Evolutionary conservation across 2,113 vertebrate genomes (phyloP), one percentile per base, ranked within the genome.

Genomic region (Sceloporus tristichus): DNA sequence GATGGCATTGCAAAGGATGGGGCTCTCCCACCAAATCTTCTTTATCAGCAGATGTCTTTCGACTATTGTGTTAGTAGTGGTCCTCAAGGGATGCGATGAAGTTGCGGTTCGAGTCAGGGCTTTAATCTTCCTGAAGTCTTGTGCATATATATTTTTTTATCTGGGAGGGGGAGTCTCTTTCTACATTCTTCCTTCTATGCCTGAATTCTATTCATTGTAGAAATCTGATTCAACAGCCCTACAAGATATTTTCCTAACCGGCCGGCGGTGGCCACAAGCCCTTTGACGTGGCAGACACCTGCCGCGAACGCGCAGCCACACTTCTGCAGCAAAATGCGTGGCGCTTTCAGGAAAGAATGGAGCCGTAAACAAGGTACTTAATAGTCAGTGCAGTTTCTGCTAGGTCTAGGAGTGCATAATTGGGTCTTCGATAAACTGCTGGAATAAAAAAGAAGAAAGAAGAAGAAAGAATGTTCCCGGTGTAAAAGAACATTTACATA

Each of bases 351-450:
- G 87, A 54, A 1, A 81, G 78, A 19, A 38, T 82, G 79, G 82
- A 7, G 79, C 23, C 62, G 87, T 89, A 89, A 93, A 92, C 90
- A 92, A 89, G 76, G 84, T 77, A 1, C 40, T 89, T 79, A 88
- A 88, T 14, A 42, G 88, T 90, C 87, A 21, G 84, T 4, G 79
- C 76, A 10, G 85, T 38, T 71, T 59, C 88, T 88, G 84, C 92
- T 86, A 92, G 34, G 6, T 91, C 90, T 86, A 90, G 84, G 93
- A 94, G 93, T 93, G 73, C 90, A 66, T 92, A 92, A 93, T 91
- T 93, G 94, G 91, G 89, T 87, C 90, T 89, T 92, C 86, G 86
- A 78, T 88, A 93, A 94, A 93, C 92, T 91, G 88, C 68, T 73
- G 85, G 74, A 86, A 88, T 91, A 75, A 88, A 91, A 83, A 73